Percentiles rank a stretch among this genome's conserved stretches.
Conservation (phyloP, 2,888 invertebrate genomes). For the Torymus texanus region DNA sequence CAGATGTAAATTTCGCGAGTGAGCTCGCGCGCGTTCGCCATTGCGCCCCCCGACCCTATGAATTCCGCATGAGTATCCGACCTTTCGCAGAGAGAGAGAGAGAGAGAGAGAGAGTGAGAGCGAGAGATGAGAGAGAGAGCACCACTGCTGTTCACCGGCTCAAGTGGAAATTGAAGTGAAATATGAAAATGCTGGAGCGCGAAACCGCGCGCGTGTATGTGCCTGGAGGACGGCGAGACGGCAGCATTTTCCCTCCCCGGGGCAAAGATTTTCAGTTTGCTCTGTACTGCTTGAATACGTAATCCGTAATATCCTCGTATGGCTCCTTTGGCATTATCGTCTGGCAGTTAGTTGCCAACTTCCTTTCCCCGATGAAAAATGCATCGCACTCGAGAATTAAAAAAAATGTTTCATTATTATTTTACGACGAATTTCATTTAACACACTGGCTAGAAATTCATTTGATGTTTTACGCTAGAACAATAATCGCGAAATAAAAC, state of each 20-base stretch:
- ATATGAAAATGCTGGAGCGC: constrained; percentile 69
- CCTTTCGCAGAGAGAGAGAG: constrained; percentile 62
- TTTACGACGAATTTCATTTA: too few relatives aligned
- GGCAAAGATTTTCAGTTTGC: constrained; percentile 52
- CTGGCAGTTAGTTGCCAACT: constrained; percentile 2
- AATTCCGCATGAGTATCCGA: constrained; percentile 71
- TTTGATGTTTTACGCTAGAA: too few relatives aligned
- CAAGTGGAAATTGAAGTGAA: constrained; percentile 72
- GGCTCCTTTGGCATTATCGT: constrained; percentile 26
- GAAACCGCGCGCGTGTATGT: constrained; percentile 14
- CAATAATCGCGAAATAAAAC: neutral
- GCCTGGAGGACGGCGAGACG: constrained; percentile 19
- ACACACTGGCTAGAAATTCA: too few relatives aligned
- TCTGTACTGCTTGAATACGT: constrained; percentile 40
- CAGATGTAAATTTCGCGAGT: constrained; percentile 66
- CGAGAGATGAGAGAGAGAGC: too few relatives aligned
- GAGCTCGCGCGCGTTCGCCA: constrained; percentile 44
- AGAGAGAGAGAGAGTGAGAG: too few relatives aligned
- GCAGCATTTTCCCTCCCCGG: constrained; percentile 56
- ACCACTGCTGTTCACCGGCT: constrained; percentile 65
- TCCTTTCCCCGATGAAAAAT: neutral
- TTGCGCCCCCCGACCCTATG: constrained; percentile 65
- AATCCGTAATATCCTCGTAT: constrained; percentile 41
- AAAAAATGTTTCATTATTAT: too few relatives aligned
- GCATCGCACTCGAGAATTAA: too few relatives aligned